Percentiles rank a stretch among this genome's conserved stretches.
These are phyloP conservation scores for Narcine bancroftii DNA, from an alignment of 2,113 vertebrate genomes.

Conservation along the genomic window DNA sequence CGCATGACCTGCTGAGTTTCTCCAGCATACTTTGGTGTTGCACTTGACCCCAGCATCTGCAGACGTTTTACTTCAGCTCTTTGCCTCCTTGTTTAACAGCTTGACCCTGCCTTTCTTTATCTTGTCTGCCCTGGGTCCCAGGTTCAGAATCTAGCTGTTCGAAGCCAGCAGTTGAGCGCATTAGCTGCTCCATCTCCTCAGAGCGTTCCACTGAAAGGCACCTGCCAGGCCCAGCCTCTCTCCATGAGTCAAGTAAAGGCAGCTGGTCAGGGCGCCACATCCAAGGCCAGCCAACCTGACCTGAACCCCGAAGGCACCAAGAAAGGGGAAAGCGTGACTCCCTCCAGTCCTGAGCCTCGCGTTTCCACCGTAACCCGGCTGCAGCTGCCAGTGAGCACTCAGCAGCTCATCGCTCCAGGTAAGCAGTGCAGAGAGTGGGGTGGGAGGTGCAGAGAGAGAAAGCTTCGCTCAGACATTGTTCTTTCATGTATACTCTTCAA, in stretches of 20 bases:
- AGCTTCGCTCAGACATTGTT: background rate
- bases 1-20: too few relatives aligned
- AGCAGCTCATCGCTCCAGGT: conserved; percentile 74
- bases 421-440: conserved; percentile 9
- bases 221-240: conserved; percentile 60
- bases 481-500: too few relatives aligned
- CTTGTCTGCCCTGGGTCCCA: conserved; percentile 39
- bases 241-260: conserved; percentile 66
- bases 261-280: conserved; percentile 50
- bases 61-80: too few relatives aligned
- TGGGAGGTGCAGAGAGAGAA: background rate
- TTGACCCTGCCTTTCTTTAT: background rate
- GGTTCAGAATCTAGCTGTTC: conserved; percentile 79
- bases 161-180: conserved; percentile 69
- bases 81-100: background rate
- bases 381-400: conserved; percentile 52
- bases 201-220: conserved; percentile 71
- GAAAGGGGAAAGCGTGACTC: conserved; percentile 55
- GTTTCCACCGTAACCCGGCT: conserved; percentile 58
- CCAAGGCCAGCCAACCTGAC: conserved; percentile 68
- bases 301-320: conserved; percentile 57
- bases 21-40: too few relatives aligned
- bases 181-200: conserved; percentile 70
- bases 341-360: conserved; percentile 56
- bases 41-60: too few relatives aligned